phyloP scores from a whole-genome alignment of 2,797 vertebrate genomes.

The Phrynocephalus vlangalii region DNA sequence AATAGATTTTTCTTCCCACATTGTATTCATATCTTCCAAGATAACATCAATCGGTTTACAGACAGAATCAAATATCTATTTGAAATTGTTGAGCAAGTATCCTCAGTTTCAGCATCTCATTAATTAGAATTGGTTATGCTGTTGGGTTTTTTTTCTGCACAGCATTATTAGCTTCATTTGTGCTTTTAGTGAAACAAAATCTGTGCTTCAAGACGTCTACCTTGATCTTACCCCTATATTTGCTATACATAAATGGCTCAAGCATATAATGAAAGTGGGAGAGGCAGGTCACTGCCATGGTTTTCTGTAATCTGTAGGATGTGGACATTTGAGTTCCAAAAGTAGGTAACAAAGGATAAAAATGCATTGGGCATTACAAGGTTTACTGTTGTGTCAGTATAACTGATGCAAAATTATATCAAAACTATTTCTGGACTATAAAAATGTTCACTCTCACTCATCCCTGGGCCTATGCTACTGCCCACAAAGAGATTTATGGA shows the following conservation, averaged over 20 bases:
- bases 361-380: neutral
- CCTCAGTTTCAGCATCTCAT: conserved; percentile 11
- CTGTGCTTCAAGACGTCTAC: neutral
- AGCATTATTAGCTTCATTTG: conserved; percentile 4
- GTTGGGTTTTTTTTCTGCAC: neutral
- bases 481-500: neutral
- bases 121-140: conserved; percentile 1
- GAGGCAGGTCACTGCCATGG: neutral
- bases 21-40: conserved; percentile 36
- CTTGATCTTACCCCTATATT: neutral
- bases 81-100: neutral
- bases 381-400: neutral
- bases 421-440: neutral
- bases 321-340: neutral
- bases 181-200: conserved; percentile 16
- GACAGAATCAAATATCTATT: conserved; percentile 30
- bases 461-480: too few relatives aligned
- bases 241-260: neutral
- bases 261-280: neutral
- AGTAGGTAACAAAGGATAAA: neutral
- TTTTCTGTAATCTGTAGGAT: neutral
- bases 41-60: conserved; percentile 15
- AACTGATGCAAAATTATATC: neutral
- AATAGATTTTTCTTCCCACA: neutral
- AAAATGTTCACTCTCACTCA: neutral